phyloP scores from a whole-genome alignment of 2,888 invertebrate genomes.

The Epinotia nisella region DNA sequence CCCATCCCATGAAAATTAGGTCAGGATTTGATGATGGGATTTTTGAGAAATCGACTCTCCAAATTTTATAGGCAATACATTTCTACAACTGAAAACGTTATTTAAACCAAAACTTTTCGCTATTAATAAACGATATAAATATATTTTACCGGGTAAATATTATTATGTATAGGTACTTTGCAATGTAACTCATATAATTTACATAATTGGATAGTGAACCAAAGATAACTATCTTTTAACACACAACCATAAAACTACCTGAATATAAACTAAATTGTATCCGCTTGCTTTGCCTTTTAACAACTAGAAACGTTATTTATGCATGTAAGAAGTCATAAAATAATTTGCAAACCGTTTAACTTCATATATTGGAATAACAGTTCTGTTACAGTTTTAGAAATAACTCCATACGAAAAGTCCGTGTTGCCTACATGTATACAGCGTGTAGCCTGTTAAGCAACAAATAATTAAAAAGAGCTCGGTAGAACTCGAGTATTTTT shows the following conservation, averaged over 20 bases:
- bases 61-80: too few species aligned
- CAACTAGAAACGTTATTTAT: constrained; percentile 12
- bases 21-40: too few species aligned
- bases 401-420: constrained; percentile 4
- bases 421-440: neutral
- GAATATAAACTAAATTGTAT: neutral
- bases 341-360: constrained; percentile 12
- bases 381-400: constrained; percentile 26
- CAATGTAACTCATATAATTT: too few species aligned
- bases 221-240: neutral
- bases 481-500: neutral
- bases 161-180: too few species aligned
- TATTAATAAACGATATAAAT: too few species aligned
- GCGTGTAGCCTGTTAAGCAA: neutral
- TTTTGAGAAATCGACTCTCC: too few species aligned
- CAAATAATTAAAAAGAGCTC: neutral
- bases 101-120: too few species aligned
- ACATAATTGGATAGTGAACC: too few species aligned
- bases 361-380: neutral
- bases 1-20: too few species aligned
- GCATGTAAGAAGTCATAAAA: constrained; percentile 15
- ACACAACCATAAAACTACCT: neutral
- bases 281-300: neutral
- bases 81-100: too few species aligned
- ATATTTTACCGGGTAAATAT: too few species aligned